Conservation (phyloP, 2,113 vertebrate genomes). For the Platysteira castanea region DNA sequence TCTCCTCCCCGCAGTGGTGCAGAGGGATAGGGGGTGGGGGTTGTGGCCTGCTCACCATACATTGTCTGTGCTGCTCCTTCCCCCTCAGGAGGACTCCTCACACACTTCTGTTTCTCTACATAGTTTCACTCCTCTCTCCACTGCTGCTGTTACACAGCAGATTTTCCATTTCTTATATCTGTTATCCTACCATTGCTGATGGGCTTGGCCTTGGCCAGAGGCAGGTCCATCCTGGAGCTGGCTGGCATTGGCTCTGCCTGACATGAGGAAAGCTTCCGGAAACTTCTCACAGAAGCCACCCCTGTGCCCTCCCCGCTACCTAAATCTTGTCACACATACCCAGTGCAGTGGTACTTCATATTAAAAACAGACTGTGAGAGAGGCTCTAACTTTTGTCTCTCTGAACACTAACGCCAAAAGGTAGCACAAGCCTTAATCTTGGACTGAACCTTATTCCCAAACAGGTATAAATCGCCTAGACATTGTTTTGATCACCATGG, state of each 20-base stretch:
- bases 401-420: background rate
- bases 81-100: background rate
- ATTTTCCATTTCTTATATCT: background rate
- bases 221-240: background rate
- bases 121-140: background rate
- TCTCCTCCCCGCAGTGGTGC: background rate
- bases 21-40: background rate
- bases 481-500: background rate
- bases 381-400: background rate
- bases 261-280: background rate
- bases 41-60: background rate
- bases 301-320: background rate
- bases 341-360: background rate
- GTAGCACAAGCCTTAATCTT: background rate
- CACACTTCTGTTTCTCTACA: rapidly evolving
- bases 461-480: background rate
- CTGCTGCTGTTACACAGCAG: background rate
- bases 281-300: background rate
- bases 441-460: background rate
- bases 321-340: background rate
- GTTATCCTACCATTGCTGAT: background rate
- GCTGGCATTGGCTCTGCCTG: background rate
- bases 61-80: background rate
- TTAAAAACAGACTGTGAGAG: background rate
- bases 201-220: background rate